Evolutionary conservation across 2,797 vertebrate genomes (phyloP).

Genomic region (Propithecus deckenii): DNA sequence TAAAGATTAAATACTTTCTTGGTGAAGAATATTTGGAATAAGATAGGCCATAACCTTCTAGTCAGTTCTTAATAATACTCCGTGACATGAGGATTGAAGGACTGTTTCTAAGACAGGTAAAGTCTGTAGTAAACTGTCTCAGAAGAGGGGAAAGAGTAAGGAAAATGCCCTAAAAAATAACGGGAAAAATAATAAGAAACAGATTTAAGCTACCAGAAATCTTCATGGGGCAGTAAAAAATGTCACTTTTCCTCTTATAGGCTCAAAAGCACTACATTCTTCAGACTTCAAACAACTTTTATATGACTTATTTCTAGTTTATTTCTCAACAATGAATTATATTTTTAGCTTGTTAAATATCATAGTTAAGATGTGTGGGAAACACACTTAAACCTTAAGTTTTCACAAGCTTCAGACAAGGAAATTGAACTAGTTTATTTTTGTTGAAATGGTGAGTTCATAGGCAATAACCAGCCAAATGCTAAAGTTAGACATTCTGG

Average conservation of each 20-base stretch:
- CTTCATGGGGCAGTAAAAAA: slow-evolving; percentile 58
- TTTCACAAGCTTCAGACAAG: not conserved
- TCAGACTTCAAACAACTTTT: not conserved
- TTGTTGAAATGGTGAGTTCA: slow-evolving; percentile 38
- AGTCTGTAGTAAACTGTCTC: slow-evolving; percentile 40
- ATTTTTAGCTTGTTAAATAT: slow-evolving; percentile 68
- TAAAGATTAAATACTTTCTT: not conserved
- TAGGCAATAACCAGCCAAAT: not conserved
- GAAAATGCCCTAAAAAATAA: slow-evolving; percentile 61
- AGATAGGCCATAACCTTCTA: not conserved
- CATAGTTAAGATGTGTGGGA: slow-evolving; percentile 31
- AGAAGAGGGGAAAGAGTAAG: slow-evolving; percentile 1
- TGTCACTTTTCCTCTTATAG: slow-evolving; percentile 42
- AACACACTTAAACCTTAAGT: slow-evolving; percentile 29
- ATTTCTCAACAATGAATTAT: slow-evolving; percentile 59
- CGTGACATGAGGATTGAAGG: slow-evolving; percentile 23
- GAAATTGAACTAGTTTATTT: slow-evolving; percentile 13
- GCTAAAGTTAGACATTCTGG: not conserved
- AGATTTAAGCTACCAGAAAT: slow-evolving; percentile 74
- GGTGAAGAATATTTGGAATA: not conserved
- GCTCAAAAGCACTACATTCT: slow-evolving; percentile 3
- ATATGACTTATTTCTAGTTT: slow-evolving; percentile 35
- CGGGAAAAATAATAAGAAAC: slow-evolving; percentile 72
- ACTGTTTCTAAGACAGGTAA: slow-evolving; percentile 54
- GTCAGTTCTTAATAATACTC: not conserved